Base-by-base conservation (phyloP, 2,797 vertebrate species). In the Xenops minutus region DNA sequence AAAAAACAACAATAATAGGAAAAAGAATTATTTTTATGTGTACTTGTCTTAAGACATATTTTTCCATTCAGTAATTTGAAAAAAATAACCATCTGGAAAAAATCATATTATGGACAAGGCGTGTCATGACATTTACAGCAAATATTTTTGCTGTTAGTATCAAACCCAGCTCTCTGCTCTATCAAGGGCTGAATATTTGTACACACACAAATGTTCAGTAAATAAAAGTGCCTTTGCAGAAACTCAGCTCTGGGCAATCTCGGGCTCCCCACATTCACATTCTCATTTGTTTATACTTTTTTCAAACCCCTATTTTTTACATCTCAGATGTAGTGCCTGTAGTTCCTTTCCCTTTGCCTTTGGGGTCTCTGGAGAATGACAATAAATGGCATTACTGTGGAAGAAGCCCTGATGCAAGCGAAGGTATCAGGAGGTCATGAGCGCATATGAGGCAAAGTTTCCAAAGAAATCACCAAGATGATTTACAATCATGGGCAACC, bases 71-170 rank as follows among this genome's bases (percentile, higher is more conserved):
- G 96, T 96, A 97, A 97, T 97, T 97, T 97, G 96, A 98, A 97
- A 96, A 96, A 97, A 97, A 97, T 95, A 97, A 91, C 96, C 98
- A 98, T 98, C 97, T 98, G 98, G 98, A 98, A 98, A 97, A 97
- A 97, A 98, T 98, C 97, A 97, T 95, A 95, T 98, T 97, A 97
- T 96, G 97, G 97, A 97, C 97, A 98, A 97, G 96, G 97, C 97
- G 97, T 98, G 97, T 97, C 97, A 98, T 98, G 98, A 98, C 97
- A 98, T 98, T 98, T 97, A 98, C 97, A 98, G 97, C 97, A 98
- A 98, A 98, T 98, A 98, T 98, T 98, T 98, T 97, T 97, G 93
- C 96, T 96, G 91, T 95, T 97, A 96, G 96, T 97, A 98, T 98
- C 97, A 97, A 97, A 97, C 94, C 93, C 92, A 97, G 93, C 93